Evolutionary conservation across 2,113 vertebrate species (phyloP).

Genomic region (Otus sunia): DNA sequence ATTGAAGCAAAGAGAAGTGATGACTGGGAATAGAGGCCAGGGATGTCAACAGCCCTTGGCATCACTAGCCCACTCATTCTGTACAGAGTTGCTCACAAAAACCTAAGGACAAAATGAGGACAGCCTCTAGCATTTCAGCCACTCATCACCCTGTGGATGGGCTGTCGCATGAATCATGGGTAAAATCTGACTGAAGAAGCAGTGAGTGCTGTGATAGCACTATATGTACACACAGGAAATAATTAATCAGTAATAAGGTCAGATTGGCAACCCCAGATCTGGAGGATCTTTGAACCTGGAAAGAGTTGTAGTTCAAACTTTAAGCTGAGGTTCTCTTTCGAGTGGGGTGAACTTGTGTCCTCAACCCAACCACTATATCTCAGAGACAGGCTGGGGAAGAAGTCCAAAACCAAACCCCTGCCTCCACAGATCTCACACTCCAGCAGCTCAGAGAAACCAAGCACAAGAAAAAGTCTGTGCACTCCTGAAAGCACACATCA

Average conservation of each 20-base stretch:
- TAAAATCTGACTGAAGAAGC: background rate
- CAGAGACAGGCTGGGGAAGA: background rate
- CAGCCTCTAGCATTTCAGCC: background rate
- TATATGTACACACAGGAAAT: background rate
- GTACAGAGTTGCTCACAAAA: background rate
- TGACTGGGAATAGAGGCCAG: background rate
- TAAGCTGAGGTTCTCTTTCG: background rate
- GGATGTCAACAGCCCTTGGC: background rate
- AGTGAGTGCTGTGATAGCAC: background rate
- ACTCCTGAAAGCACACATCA: background rate
- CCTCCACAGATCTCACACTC: background rate
- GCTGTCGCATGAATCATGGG: background rate
- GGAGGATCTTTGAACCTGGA: background rate
- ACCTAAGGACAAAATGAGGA: background rate
- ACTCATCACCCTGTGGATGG: background rate
- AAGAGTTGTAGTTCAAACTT: background rate
- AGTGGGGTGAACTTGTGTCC: background rate
- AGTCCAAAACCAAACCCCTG: background rate
- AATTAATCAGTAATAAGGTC: background rate
- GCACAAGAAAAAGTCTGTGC: background rate
- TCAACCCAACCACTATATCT: accelerated
- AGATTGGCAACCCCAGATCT: background rate
- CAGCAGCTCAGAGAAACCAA: background rate
- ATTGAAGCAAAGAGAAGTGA: background rate
- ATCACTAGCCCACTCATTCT: accelerated